Base-by-base conservation (phyloP, 2,888 invertebrate species). In the Lydus trimaculatus region DNA sequence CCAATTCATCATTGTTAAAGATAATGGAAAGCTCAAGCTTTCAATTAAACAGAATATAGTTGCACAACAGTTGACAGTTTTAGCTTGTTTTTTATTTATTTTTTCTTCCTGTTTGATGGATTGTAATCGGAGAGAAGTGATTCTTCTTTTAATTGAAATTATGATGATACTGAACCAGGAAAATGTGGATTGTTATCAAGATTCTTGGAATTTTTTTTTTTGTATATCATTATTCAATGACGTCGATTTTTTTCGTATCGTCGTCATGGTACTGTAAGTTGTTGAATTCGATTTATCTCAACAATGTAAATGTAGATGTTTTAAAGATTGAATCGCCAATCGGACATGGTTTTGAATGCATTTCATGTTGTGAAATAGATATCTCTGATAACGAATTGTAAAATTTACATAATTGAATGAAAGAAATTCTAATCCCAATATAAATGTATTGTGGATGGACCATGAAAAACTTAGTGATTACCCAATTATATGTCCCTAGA, bases 341-440 rank as follows among this genome's bases (percentile, higher is more conserved):
- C 48, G 23, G 48, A 52, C 48, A 52, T 23, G 48, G 48, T 52
- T 52, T 52, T 11, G 23, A 52, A 52, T 52, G 48, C 48, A 20
- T 52, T 52, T 52, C 48, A 52, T 52, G 20, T 52, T 23, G 48
- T 52, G 48, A 52, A 52, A 52, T 20, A 23, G 48, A 52, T 52
- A 52, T 20, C 11, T 0, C 17, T 23, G 48, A 52, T 52, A 52
- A 52, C 5, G 9, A 23, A 23, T 52, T 20, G 11, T 52, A 9
- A 52, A 23, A 52, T 20, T 20, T 52, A 23, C 48, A 52, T 23
- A 52, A 43, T 43, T 17, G 43, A n/a, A 6, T 17, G 1, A 17
- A n/a, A 43, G n/a, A 6, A 17, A n/a, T 43, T 36, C 36, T 36
- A 36, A n/a, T n/a, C n/a, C n/a, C n/a, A n/a, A n/a, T n/a, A n/a